Percentiles rank a stretch among this genome's conserved stretches.
Evolutionary conservation across 2,888 invertebrate genomes (phyloP).

Genomic region (Lumbricus terrestris): DNA sequence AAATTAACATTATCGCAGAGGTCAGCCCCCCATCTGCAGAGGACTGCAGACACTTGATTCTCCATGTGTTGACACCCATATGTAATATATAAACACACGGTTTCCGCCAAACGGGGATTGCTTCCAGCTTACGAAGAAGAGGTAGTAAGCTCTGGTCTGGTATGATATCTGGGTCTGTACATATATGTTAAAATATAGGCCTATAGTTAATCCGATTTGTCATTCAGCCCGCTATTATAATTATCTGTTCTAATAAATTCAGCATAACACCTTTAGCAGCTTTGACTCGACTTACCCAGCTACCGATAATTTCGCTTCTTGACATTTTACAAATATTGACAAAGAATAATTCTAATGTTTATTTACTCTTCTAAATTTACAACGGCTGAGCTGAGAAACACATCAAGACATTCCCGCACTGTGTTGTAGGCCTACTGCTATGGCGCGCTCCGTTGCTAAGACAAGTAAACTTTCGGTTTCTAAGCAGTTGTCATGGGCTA

Average conservation of each 20-base stretch:
- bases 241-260: background rate
- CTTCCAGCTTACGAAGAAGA: no score
- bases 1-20: background rate
- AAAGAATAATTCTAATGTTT: background rate
- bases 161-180: no score
- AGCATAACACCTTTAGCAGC: background rate
- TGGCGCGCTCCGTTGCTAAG: background rate
- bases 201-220: no score
- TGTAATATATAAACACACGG: no score
- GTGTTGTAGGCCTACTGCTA: background rate
- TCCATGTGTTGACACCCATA: no score
- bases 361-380: background rate
- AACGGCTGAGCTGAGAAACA: no score
- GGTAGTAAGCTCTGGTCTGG: no score
- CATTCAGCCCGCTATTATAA: no score
- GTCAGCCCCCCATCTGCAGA: no score
- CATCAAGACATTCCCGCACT: background rate
- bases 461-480: background rate
- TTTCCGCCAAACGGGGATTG: no score
- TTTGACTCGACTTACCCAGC: conserved; percentile 21
- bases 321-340: background rate
- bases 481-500: background rate
- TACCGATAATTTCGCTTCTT: conserved; percentile 19
- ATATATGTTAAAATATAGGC: no score
- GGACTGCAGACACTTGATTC: no score